Evolutionary conservation across 1,140 invertebrate genomes (phyloP).

Genomic region (Portunus trituberculatus): DNA sequence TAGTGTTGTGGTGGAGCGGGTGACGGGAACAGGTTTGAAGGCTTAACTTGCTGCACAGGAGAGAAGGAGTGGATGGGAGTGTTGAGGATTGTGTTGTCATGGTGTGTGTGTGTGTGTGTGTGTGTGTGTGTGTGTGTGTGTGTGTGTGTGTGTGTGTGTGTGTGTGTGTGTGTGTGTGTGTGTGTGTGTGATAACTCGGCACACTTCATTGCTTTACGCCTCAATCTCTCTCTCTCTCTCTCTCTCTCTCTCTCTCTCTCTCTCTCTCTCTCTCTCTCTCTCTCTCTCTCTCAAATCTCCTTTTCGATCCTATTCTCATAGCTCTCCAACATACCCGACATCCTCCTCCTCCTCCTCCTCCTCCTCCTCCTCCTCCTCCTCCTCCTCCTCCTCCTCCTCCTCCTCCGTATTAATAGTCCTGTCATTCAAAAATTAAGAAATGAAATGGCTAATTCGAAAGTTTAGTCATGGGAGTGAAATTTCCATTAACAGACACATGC

Average conservation of each 20-base stretch:
- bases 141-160: not conserved
- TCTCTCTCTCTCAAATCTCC: not conserved
- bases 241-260: not conserved
- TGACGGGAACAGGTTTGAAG: too few species aligned
- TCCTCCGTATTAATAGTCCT: constrained; percentile 63
- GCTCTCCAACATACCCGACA: not conserved
- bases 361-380: not conserved
- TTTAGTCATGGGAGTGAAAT: constrained; percentile 60
- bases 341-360: constrained; percentile 24
- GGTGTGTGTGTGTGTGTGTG: not conserved
- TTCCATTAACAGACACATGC: constrained; percentile 68
- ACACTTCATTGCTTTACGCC: too few species aligned
- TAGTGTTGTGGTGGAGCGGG: too few species aligned
- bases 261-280: constrained; percentile 54
- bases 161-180: not conserved
- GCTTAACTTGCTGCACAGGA: too few species aligned
- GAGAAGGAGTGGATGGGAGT: too few species aligned
- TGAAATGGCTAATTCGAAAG: constrained; percentile 68
- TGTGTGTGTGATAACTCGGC: not conserved
- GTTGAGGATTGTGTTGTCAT: not conserved
- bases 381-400: constrained; percentile 23
- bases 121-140: constrained; percentile 3
- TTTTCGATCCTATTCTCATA: not conserved
- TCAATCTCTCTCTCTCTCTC: not conserved
- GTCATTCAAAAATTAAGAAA: constrained; percentile 74